Evolutionary conservation across 2,888 invertebrate genomes (phyloP).

Genomic region (Pasiphila rectangulata): DNA sequence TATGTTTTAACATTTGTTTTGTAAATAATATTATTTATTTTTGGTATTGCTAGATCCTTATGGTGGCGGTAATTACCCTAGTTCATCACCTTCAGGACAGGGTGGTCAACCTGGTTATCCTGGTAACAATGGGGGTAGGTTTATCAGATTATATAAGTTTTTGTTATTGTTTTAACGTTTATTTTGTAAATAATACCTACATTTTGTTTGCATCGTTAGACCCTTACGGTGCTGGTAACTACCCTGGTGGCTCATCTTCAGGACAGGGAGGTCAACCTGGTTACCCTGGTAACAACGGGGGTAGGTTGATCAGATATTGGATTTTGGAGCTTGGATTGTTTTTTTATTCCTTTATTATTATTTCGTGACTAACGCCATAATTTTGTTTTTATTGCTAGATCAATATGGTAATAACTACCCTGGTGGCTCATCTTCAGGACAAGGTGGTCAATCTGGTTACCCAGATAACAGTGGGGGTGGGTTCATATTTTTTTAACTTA

Average conservation of each 20-base stretch:
- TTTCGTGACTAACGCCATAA: too few relatives aligned
- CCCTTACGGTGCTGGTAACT: too few relatives aligned
- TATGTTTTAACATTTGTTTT: neutral
- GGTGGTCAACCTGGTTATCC: neutral
- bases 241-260: constrained; percentile 8
- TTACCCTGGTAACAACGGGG: neutral
- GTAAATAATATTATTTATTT: constrained; percentile 1
- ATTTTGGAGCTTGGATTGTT: too few relatives aligned
- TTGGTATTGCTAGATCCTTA: neutral
- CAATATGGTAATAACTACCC: constrained; percentile 11
- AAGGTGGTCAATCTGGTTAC: neutral
- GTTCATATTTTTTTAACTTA: neutral
- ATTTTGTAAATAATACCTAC: too few relatives aligned
- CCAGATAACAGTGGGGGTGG: constrained; percentile 1
- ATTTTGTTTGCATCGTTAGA: too few relatives aligned
- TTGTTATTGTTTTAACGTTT: neutral
- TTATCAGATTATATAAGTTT: neutral
- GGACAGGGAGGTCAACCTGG: constrained; percentile 1
- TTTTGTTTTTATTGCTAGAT: too few relatives aligned
- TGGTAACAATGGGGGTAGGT: neutral
- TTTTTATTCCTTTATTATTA: neutral
- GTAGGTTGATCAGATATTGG: too few relatives aligned
- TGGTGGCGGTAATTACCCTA: neutral
- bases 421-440: constrained; percentile 7
- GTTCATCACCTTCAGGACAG: neutral